Base-by-base conservation (phyloP, 1,140 invertebrate species). In the Ylistrum balloti region DNA sequence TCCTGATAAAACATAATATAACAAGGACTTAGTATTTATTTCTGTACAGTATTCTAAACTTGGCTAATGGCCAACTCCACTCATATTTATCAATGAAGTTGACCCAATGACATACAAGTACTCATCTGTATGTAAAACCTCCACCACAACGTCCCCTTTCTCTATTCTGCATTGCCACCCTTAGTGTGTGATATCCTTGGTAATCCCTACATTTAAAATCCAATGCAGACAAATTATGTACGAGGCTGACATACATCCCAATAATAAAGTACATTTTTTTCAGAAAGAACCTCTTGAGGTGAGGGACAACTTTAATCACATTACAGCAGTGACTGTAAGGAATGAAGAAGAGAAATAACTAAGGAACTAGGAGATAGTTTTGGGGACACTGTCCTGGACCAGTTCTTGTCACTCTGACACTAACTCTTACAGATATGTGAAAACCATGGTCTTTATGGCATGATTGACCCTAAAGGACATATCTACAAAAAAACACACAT, bases 81-180 rank as follows among this genome's bases (percentile, higher is more conserved):
- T 74, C 56, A 11, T 74, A 74, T 74, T 74, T 74, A 74, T 74
- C 56, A 74, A 74, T 74, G 56, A 74, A 74, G 56, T 74, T 74
- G 56, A 74, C 56, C 56, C 56, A 74, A 28, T 74, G 56, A 74
- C 56, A 74, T 74, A 74, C 56, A 74, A 74, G 56, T 74, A 74
- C 56, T 74, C 56, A 74, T 74, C 56, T 28, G n/a, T 28, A 5
- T 74, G n/a, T 28, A 10, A 13, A 48, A 48, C 22, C 45, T 20
- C 17, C n/a, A 74, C 56, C n/a, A 74, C 56, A 74, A 28, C 5
- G 56, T 74, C 56, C 56, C 56, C 56, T 74, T 28, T 74, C 56
- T 74, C 56, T 28, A 74, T 74, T 74, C 56, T 74, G 56, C 56
- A 74, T 74, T 28, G 56, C 56, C 28, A n/a, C 22, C 56, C n/a